Percentiles rank a stretch among this genome's conserved stretches.
phyloP scores from a whole-genome alignment of 2,113 vertebrate genomes.

The Arothron firmamentum region DNA sequence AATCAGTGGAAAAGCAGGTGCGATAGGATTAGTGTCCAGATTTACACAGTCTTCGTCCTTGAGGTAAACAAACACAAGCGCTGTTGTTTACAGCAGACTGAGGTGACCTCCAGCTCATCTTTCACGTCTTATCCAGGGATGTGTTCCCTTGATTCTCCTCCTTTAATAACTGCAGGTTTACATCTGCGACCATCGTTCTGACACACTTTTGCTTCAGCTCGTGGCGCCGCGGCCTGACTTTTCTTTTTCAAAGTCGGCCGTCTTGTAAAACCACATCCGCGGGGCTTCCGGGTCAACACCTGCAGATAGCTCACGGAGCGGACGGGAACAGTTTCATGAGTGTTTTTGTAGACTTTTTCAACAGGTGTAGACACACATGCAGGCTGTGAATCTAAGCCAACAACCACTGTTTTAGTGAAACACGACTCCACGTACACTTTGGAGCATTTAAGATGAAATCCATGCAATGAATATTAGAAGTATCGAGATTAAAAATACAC shows the following conservation, averaged over 20 bases:
- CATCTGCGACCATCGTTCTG: slow-evolving; percentile 8
- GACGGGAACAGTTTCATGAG: slow-evolving; percentile 16
- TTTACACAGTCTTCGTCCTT: too few relatives aligned
- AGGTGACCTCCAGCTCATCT: too few relatives aligned
- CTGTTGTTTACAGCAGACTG: too few relatives aligned
- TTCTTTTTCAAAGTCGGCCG: background rate
- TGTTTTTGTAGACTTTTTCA: slow-evolving; percentile 26
- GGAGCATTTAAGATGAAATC: background rate
- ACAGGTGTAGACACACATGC: slow-evolving; percentile 23
- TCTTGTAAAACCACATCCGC: slow-evolving; percentile 39
- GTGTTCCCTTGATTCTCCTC: background rate
- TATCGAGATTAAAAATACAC: background rate
- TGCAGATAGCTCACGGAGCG: slow-evolving; percentile 19
- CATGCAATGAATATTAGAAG: too few relatives aligned
- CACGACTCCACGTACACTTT: too few relatives aligned
- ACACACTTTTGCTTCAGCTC: slow-evolving; percentile 1
- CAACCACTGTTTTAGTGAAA: too few relatives aligned
- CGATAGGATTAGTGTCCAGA: too few relatives aligned
- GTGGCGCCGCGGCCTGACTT: background rate
- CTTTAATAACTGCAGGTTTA: slow-evolving; percentile 18
- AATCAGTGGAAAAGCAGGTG: background rate
- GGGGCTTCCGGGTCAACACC: slow-evolving; percentile 38
- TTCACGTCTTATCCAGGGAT: background rate
- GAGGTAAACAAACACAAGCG: too few relatives aligned
- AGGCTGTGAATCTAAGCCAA: background rate